A percentile compares a stretch with the other conserved stretches of the same genome.
Evolutionary conservation across 35 echinoderm and acorn worm genomes (phyloP).

Genomic region (Apostichopus japonicus): DNA sequence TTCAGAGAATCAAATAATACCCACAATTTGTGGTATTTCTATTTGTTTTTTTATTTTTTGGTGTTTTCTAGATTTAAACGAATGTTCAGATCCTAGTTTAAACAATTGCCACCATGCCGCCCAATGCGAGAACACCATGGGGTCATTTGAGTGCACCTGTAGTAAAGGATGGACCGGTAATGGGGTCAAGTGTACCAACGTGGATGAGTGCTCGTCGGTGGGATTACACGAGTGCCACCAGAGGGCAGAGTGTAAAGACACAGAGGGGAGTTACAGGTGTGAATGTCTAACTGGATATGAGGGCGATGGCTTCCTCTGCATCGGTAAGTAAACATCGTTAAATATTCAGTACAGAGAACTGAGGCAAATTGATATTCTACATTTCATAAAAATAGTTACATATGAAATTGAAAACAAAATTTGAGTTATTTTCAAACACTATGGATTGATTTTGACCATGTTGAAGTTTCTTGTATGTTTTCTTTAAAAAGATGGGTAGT

Average conservation of each 20-base stretch:
- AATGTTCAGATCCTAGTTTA: slow-evolving; percentile 12
- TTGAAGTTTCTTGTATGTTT: too few relatives aligned
- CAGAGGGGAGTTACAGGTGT: slow-evolving; percentile 36
- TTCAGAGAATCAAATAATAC: slow-evolving; percentile 6
- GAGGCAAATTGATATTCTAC: too few relatives aligned
- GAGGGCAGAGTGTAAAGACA: slow-evolving; percentile 31
- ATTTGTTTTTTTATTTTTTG: background rate
- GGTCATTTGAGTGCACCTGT: slow-evolving; percentile 43
- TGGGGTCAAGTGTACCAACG: slow-evolving; percentile 35
- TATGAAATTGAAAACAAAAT: too few relatives aligned
- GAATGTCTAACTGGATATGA: slow-evolving; percentile 15
- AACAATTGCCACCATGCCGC: slow-evolving; percentile 38
- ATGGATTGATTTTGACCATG: too few relatives aligned
- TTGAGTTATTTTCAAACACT: too few relatives aligned
- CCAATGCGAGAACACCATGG: slow-evolving; percentile 28
- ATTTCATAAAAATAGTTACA: too few relatives aligned
- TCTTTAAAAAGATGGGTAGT: too few relatives aligned
- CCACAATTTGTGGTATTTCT: slow-evolving; percentile 3
- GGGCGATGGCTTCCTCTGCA: slow-evolving; percentile 49
- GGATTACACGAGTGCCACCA: background rate
- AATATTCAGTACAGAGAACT: too few relatives aligned
- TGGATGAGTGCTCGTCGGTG: slow-evolving; percentile 32
- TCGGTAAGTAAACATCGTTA: background rate
- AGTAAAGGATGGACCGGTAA: slow-evolving; percentile 52
- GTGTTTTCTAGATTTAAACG: slow-evolving; percentile 50